These are phyloP conservation scores for Castor canadensis DNA, from an alignment of 2,113 vertebrate genomes.

Conservation along the genomic window DNA sequence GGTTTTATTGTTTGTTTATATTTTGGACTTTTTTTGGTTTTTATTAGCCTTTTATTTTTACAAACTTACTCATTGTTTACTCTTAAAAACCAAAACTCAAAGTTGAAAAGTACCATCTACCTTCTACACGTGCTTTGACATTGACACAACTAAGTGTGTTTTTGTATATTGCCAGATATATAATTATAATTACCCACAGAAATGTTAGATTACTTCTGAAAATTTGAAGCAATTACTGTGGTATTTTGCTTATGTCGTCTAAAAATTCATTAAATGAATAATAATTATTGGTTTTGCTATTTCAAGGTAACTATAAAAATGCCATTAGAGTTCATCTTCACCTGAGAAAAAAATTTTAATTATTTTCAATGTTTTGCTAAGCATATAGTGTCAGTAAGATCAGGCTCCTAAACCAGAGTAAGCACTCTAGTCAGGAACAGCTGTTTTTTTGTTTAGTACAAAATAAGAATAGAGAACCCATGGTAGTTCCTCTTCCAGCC, in stretches of 20 bases:
- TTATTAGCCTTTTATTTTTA: not conserved
- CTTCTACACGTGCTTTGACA: not conserved
- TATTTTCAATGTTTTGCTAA: conserved; percentile 14
- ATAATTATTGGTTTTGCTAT: conserved; percentile 14
- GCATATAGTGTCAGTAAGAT: not conserved
- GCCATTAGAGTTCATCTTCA: not conserved
- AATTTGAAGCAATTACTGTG: not conserved
- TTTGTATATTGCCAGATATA: not conserved
- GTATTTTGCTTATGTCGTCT: not conserved
- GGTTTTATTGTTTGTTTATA: not conserved
- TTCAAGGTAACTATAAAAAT: conserved; percentile 24
- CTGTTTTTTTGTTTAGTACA: conserved; percentile 25
- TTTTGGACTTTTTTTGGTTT: not conserved
- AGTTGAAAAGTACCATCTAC: not conserved
- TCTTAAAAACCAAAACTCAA: not conserved
- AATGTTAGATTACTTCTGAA: not conserved
- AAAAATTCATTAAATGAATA: conserved; percentile 34
- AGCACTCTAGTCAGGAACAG: not conserved
- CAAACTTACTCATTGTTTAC: not conserved
- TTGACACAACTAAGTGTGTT: not conserved
- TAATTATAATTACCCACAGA: not conserved
- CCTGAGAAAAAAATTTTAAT: not conserved
- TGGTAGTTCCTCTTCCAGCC: not conserved
- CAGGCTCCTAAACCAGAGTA: not conserved
- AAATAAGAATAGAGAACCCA: conserved; percentile 40